Evolutionary conservation across 2,113 vertebrate genomes (phyloP), one percentile per base, ranked within the genome.

Genomic region (Pavo muticus): DNA sequence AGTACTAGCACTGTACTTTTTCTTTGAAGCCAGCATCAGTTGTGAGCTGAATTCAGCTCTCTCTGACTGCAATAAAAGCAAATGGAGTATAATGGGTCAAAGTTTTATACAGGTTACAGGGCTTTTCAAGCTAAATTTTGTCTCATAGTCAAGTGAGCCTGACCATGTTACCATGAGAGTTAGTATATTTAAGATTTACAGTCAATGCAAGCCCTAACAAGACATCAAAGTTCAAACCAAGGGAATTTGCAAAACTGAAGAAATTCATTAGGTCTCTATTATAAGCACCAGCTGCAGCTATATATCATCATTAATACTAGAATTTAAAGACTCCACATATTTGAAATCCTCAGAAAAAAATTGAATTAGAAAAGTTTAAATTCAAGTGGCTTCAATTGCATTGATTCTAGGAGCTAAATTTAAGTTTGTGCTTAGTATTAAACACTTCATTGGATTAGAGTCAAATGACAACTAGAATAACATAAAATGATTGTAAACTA

Each of bases 31-130:
- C 44, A 81, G 32, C 40, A 67, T 89, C 27, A 67, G n/a, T 29
- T 95, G 50, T 52, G 39, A 91, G 25, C 59, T 79, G 19, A 91
- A 85, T 88, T 87, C 39, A 82, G 37, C 59, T 90, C 47, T 94
- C 65, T 24, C 25, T 52, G 32, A 54, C 68, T 73, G 14, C 57
- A 78, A 6, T 83, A 91, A 85, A 95, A 94, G 67, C 61, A 93
- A 94, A 94, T 82, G 40, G 19, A 79, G 35, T 79, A 57, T 65
- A 93, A 93, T 87, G 45, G 68, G 18, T 27, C 15, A 70, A 93
- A 59, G 35, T 63, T 29, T 77, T 77, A 59, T 4, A 63, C 8
- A 18, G 9, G 42, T 21, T 24, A 50, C 25, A 84, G 82, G 8
- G 7, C 11, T 92, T 84, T 91, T 81, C 57, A 88, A 90, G 64